A percentile compares a stretch with the other conserved stretches of the same genome.
phyloP scores from a whole-genome alignment of 2,113 vertebrate species.

The Halichoerus grypus region DNA sequence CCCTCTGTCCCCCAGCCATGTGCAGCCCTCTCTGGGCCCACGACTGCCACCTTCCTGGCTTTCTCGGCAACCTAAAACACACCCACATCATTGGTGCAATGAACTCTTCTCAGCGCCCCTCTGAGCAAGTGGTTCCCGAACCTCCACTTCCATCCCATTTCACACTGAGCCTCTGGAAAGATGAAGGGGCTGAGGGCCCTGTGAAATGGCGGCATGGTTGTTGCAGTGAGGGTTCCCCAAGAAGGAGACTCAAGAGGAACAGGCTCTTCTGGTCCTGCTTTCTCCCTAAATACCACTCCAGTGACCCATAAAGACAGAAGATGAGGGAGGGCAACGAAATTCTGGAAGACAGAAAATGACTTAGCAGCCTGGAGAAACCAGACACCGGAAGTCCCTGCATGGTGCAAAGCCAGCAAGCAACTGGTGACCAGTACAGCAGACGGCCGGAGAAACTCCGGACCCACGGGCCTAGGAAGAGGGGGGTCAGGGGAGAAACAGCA shows the following conservation, averaged over 20 bases:
- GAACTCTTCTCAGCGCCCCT: background rate
- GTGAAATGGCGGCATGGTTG: too few species aligned
- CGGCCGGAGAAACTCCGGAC: fast-evolving
- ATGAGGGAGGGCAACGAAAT: background rate
- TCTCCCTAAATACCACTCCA: background rate
- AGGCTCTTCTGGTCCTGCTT: background rate
- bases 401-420: too few species aligned
- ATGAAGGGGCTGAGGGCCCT: background rate
- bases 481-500: background rate
- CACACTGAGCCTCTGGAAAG: background rate
- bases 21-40: background rate
- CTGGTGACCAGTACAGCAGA: fast-evolving
- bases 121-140: background rate
- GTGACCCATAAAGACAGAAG: background rate
- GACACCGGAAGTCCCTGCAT: background rate
- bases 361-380: background rate
- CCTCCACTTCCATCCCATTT: background rate
- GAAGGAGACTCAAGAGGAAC: too few species aligned
- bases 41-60: background rate
- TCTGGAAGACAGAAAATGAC: background rate
- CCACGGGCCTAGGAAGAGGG: background rate
- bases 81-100: too few species aligned
- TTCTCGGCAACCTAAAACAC: background rate
- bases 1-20: background rate
- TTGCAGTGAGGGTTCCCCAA: background rate